Base-by-base conservation (phyloP, 2,888 invertebrate genomes). In the Zaprionus lineosus region DNA sequence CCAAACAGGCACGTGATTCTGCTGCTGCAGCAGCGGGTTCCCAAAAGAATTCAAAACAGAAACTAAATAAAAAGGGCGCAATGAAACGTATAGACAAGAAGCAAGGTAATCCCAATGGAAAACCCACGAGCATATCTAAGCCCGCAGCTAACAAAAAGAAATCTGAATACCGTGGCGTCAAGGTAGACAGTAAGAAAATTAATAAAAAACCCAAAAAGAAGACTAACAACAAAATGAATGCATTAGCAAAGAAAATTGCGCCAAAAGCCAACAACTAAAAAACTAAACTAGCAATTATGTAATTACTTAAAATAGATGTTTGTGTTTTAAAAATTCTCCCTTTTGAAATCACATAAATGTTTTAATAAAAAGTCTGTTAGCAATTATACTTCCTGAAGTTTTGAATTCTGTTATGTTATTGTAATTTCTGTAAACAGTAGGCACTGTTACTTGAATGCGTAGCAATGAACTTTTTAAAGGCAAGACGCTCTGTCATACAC, bases 201-300 rank as follows among this genome's bases (percentile, higher is more conserved):
- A 73, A 74, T 12, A 77, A 86, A 43, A 84, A 84, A 33, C 74
- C 75, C 19, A 88, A 84, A 52, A 86, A 86, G 61, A 87, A 81
- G 52, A 60, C 65, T 0, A 85, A 83, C n/a, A 74, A 62, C 21
- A 69, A 83, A 40, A 65, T 87, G 65, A 73, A 76, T 11, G 68
- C 77, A 3, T 51, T 90, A 52, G 89, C 88, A 2, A 88, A 86
- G 47, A 90, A 89, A 77, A 89, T 90, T 53, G 90, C 90, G 1
- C 90, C 90, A 5, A 77, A 75, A 18, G 14, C 16, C 2, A 72
- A 53, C 19, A 76, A 53, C 7, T 81, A 21, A 61, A n/a, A n/a
- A n/a, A n/a, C n/a, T n/a, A n/a, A n/a, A n/a, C n/a, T n/a, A n/a
- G n/a, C n/a, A n/a, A n/a, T n/a, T n/a, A n/a, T n/a, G n/a, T n/a